Evolutionary conservation across 2,797 vertebrate genomes (phyloP).

Genomic region (Alca torda): DNA sequence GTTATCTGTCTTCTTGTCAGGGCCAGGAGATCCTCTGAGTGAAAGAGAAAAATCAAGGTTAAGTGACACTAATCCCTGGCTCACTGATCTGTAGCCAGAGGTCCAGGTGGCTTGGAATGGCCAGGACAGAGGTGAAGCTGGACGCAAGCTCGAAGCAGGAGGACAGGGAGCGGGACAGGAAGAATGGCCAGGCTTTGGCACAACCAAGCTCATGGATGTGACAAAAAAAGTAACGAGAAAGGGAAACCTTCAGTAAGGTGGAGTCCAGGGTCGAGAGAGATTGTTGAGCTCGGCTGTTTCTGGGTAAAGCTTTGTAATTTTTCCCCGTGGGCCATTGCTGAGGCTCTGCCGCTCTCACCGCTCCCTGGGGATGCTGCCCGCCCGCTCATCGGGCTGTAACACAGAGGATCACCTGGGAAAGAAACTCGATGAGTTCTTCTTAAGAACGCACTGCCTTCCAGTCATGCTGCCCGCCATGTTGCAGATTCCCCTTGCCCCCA

Average conservation of each 20-base stretch:
- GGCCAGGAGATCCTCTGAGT: not conserved
- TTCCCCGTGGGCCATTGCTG: not conserved
- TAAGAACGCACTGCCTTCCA: not conserved
- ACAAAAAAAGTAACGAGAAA: not conserved
- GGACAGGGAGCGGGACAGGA: not conserved
- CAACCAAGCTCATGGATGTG: not conserved
- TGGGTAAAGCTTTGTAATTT: not conserved
- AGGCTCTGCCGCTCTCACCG: not conserved
- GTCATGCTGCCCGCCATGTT: not conserved
- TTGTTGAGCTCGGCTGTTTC: not conserved
- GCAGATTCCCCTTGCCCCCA: not conserved
- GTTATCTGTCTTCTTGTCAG: conserved; percentile 3
- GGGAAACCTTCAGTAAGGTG: not conserved
- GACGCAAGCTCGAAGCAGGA: not conserved
- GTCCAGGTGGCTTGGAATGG: not conserved
- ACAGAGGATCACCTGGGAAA: not conserved
- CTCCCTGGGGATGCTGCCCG: not conserved
- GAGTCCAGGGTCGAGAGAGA: not conserved
- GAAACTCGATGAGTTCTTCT: not conserved
- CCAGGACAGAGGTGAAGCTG: not conserved
- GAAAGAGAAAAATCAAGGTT: conserved; percentile 22
- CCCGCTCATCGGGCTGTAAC: not conserved
- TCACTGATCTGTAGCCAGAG: not conserved
- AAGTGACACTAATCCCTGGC: not conserved
- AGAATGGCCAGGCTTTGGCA: not conserved